phyloP scores from a whole-genome alignment of 1,140 invertebrate genomes.

The Bactericera cockerelli region DNA sequence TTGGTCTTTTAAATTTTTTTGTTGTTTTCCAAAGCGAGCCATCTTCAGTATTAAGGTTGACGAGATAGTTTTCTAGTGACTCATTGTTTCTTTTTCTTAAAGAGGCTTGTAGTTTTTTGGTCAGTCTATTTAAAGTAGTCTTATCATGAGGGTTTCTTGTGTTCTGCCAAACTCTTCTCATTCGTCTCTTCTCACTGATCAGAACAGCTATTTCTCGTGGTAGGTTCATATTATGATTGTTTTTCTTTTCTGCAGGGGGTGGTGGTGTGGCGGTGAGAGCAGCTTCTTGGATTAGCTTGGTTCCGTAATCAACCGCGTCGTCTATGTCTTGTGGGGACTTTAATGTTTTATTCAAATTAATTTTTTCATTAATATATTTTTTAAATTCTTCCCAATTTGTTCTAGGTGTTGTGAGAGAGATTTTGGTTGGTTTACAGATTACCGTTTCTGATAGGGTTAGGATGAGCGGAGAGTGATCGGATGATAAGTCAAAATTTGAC shows the following conservation, averaged over 20 bases:
- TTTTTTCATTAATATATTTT: background rate
- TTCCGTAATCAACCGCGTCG: background rate
- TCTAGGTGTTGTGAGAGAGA: background rate
- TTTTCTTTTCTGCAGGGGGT: background rate
- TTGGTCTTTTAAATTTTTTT: background rate
- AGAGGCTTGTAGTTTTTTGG: background rate
- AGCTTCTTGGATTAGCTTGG: background rate
- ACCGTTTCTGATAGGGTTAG: background rate
- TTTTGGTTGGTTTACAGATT: background rate
- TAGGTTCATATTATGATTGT: background rate
- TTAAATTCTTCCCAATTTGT: background rate
- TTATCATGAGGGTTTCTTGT: no score
- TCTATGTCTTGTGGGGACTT: background rate
- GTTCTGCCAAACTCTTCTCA: background rate
- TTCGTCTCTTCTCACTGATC: background rate
- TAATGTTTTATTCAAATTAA: background rate
- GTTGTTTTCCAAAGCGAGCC: background rate
- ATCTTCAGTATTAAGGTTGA: background rate
- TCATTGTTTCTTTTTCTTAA: background rate
- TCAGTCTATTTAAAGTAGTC: conserved; percentile 30
- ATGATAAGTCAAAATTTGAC: background rate
- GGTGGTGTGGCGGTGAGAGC: background rate
- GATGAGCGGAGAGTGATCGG: background rate
- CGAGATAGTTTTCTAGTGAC: background rate
- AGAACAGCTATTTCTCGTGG: background rate